These are phyloP conservation scores for Psittacula echo DNA, from an alignment of 2,797 vertebrate genomes.

Conservation along the genomic window DNA sequence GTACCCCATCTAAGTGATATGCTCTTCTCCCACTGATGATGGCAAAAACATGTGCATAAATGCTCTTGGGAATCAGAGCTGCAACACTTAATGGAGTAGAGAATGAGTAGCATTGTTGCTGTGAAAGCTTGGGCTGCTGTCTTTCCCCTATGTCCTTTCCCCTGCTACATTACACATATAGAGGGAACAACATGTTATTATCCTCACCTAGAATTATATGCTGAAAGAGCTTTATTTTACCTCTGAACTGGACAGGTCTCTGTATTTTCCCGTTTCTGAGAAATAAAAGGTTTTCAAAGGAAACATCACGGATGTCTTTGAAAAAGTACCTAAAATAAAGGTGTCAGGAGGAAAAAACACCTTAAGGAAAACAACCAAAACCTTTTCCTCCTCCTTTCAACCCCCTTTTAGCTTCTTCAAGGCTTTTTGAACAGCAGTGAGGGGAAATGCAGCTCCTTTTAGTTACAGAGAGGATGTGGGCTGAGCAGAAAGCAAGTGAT, in stretches of 20 bases:
- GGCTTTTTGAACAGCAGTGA: not conserved
- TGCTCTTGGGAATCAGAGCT: not conserved
- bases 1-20: not conserved
- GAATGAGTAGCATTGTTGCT: not conserved
- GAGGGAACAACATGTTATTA: not conserved
- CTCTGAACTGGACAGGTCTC: not conserved
- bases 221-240: not conserved
- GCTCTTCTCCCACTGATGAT: not conserved
- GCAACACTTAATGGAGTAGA: too few species aligned
- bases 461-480: constrained; percentile 23
- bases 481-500: not conserved
- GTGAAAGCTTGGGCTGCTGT: not conserved
- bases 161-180: not conserved
- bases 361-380: not conserved
- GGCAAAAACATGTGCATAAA: too few species aligned
- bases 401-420: not conserved
- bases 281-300: not conserved
- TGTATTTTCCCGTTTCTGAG: not conserved
- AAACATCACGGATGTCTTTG: not conserved
- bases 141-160: not conserved
- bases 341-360: not conserved
- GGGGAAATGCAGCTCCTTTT: constrained; percentile 14
- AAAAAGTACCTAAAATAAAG: not conserved
- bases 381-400: not conserved
- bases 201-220: not conserved